Base-by-base conservation (phyloP, 2,888 invertebrate species). In the Hetaerina titia region DNA sequence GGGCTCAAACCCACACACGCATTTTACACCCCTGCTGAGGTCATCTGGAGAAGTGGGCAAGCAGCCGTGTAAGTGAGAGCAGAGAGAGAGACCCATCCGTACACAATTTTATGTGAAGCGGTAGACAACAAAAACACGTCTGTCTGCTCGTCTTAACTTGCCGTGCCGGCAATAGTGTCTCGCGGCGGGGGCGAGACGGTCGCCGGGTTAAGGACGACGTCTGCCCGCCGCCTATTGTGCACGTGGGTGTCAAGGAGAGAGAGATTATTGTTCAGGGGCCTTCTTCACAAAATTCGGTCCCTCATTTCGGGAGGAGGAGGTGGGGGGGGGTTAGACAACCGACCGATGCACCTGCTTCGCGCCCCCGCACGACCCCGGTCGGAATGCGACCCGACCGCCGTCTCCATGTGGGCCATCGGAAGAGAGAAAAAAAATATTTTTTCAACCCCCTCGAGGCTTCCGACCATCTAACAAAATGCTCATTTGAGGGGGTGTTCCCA, bases 21-120 rank as follows among this genome's bases (percentile, higher is more conserved):
- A 45, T 45, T 45, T 45, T 15, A 89, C 90, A 60, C 90, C 90
- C 90, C 90, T 63, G 90, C 90, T 63, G 90, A 63, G 90, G 31
- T 31, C 63, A 63, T 63, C 90, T 15, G 31, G 17, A 90, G 60
- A 69, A 69, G 19, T 90, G 19, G 15, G 90, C 90, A 90, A 25
- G 31, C 90, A 90, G 8, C 90, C 90, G 63, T 90, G 90, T 31
- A 90, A 90, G 25, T 90, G 90, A 9, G 31, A 19, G 31, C 9
- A 87, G 87, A 69, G 11, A 13, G 11, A 11, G 15, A 31, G 88
- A 13, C 88, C 88, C 31, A 25, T 90, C 63, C 63, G 19, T 31
- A 1, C 45, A 69, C 69, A 60, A 45, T 90, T 31, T 22, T 15
- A 90, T 57, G 6, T 31, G 60, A 90, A 63, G 63, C 90, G 63